A percentile compares a stretch with the other conserved stretches of the same genome.
Conservation (phyloP, 2,888 invertebrate genomes). For the Polyommatus icarus region DNA sequence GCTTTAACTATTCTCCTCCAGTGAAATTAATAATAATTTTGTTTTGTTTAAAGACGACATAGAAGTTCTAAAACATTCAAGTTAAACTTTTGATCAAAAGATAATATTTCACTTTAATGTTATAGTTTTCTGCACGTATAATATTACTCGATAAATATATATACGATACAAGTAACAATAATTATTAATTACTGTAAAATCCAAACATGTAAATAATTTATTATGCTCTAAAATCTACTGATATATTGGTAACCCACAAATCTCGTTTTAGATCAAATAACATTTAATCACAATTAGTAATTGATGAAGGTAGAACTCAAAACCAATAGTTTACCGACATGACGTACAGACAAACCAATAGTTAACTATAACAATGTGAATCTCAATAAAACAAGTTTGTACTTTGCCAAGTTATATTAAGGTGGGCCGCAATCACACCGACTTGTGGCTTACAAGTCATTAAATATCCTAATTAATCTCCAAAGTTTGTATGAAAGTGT, state of each 20-base stretch:
- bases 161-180: no score
- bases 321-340: not conserved
- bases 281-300: not conserved
- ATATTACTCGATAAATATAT: no score
- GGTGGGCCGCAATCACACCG: conserved; percentile 37
- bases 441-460: conserved; percentile 25
- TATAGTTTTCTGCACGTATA: not conserved
- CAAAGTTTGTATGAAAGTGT: not conserved
- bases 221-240: not conserved
- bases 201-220: not conserved
- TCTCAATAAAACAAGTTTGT: conserved; percentile 42
- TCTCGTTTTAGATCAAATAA: not conserved
- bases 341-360: conserved; percentile 39
- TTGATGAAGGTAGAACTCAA: not conserved
- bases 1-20: no score
- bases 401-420: conserved; percentile 37
- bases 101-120: not conserved
- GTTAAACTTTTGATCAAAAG: no score
- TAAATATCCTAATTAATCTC: conserved; percentile 23
- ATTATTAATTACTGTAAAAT: not conserved
- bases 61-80: no score
- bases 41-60: not conserved
- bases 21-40: no score
- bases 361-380: conserved; percentile 43
- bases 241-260: not conserved